A percentile compares a stretch with the other conserved stretches of the same genome.
phyloP scores from a whole-genome alignment of 2,888 invertebrate genomes.

The Neelides folsomi region DNA sequence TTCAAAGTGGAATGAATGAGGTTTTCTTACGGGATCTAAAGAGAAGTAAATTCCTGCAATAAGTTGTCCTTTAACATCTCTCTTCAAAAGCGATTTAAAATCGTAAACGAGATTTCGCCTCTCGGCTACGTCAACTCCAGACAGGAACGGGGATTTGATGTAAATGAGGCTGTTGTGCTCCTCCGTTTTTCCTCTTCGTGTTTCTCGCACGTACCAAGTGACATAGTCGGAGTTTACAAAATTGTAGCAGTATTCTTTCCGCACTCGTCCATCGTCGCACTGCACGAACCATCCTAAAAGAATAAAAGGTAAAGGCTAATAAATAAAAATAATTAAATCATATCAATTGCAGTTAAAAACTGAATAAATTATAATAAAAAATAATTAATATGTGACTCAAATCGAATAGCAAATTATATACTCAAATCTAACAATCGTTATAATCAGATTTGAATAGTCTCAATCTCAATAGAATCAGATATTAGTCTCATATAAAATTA shows the following conservation, averaged over 20 bases:
- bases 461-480: no score
- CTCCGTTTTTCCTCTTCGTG: conserved; percentile 42
- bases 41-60: conserved; percentile 76
- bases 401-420: no score
- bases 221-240: conserved; percentile 61
- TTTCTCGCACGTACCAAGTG: conserved; percentile 72
- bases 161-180: conserved; percentile 58
- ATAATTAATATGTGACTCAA: background rate
- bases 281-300: conserved; percentile 66
- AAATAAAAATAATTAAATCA: background rate
- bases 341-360: no score
- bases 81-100: conserved; percentile 53
- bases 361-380: no score
- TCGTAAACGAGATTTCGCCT: conserved; percentile 77
- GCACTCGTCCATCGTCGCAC: conserved; percentile 47
- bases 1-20: no score
- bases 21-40: conserved; percentile 42
- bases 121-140: conserved; percentile 73
- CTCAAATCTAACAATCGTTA: no score
- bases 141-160: conserved; percentile 45
- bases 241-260: conserved; percentile 71
- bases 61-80: conserved; percentile 70
- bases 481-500: no score
- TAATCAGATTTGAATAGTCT: no score
- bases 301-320: conserved; percentile 5